phyloP scores from a whole-genome alignment of 2,888 invertebrate genomes.

The Stegana nigrithorax region DNA sequence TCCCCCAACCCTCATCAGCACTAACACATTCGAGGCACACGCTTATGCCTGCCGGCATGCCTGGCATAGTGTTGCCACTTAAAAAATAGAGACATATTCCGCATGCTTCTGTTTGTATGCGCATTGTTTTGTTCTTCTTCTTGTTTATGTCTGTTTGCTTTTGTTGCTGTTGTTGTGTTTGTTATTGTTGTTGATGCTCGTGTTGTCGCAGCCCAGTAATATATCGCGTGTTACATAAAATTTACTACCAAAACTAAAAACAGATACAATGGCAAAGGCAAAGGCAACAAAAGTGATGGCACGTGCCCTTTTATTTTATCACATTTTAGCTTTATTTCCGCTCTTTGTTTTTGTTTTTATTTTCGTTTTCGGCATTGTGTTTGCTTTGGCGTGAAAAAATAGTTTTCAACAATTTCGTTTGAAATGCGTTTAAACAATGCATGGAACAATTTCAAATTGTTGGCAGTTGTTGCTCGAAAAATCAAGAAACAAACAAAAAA shows the following conservation, averaged over 20 bases:
- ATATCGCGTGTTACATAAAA: neutral
- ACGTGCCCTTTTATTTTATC: no score
- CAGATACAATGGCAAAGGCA: neutral
- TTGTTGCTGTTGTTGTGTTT: neutral
- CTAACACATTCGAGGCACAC: neutral
- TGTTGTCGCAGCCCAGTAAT: neutral
- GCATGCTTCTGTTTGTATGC: conserved; percentile 4
- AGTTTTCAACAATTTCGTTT: conserved; percentile 10
- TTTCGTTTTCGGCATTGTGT: conserved; percentile 5
- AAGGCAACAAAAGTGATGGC: neutral
- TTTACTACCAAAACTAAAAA: neutral
- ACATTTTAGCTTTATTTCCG: neutral
- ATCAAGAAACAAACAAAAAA: neutral
- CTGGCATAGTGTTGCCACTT: conserved; percentile 11
- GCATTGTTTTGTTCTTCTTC: neutral
- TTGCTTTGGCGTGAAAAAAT: conserved; percentile 12
- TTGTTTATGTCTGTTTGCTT: neutral
- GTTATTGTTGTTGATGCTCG: neutral
- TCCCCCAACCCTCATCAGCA: no score
- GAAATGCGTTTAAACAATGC: conserved; percentile 4
- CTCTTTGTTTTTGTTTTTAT: neutral
- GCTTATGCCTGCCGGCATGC: no score
- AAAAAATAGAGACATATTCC: conserved; percentile 12
- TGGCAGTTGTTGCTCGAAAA: neutral
- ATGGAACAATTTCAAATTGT: conserved; percentile 9